Evolutionary conservation across 1,140 invertebrate species (phyloP), one percentile per base, ranked within the genome.

Genomic region (Drosophila ambigua): DNA sequence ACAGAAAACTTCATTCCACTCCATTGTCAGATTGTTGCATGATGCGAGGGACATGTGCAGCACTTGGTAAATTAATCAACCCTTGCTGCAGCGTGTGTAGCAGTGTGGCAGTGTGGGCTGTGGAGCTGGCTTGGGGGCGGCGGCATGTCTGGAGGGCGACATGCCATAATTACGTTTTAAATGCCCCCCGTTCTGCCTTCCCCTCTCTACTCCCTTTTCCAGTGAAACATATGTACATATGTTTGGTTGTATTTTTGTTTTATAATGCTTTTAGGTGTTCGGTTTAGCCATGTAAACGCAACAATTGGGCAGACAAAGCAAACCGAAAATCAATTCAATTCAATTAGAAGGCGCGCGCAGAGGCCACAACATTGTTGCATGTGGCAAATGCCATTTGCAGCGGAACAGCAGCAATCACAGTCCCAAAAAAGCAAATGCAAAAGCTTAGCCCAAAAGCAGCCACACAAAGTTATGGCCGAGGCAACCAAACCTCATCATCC

Each of bases 61-160:
- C 78, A 81, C 82, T 87, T 64, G 28, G 65, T 62, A 64, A 71
- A 83, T 83, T 76, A 84, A 83, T 84, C 80, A 79, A 83, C 80
- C 80, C 80, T 76, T 64, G 44, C 35, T 39, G 35, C 35, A 39
- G 35, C 35, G 4, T 39, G 11, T 39, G 35, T n/a, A n/a, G 35
- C 35, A 39, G 11, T 11, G 35, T 13, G 11, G 28, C n/a, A 31
- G 15, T 3, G 5, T 6, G 41, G 11, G 31, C 9, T 9, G 8
- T 3, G 31, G 31, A n/a, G 5, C 13, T 5, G 15, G 8, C 23
- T 9, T 39, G 31, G 35, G 7, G 28, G 5, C 20, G 13, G 20
- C 31, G 11, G n/a, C 20, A 35, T 58, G 44, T 48, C 66, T 63
- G 52, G 31, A 13, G 67, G 72, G 59, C 66, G 61, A 80, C 77